phyloP scores from a whole-genome alignment of 2,888 invertebrate genomes.

The Aleiodes alternator region DNA sequence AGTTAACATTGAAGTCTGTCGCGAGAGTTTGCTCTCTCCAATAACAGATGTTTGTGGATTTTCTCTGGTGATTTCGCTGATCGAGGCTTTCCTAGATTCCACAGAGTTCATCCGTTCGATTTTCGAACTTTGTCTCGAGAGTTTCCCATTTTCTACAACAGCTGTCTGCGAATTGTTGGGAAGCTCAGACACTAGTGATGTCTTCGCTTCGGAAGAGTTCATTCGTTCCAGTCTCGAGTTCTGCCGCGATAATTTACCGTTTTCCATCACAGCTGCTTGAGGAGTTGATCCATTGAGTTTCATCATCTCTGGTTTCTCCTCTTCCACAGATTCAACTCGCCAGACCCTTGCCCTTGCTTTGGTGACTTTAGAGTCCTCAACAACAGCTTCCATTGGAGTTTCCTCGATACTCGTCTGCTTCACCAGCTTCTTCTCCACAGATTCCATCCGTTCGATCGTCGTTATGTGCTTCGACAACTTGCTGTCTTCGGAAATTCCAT shows the following conservation, averaged over 20 bases:
- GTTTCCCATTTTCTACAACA: conserved; percentile 47
- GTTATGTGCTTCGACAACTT: conserved; percentile 48
- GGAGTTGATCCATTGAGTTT: conserved; percentile 5
- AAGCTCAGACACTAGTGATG: conserved; percentile 40
- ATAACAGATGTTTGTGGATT: conserved; percentile 10
- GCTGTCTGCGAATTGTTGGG: conserved; percentile 51
- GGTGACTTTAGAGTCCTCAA: conserved; percentile 23
- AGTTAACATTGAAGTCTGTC: conserved; percentile 56
- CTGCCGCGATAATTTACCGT: conserved; percentile 53
- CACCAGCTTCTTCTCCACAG: neutral
- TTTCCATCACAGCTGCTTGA: conserved; percentile 49
- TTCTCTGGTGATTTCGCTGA: conserved; percentile 45
- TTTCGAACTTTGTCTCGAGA: conserved; percentile 55
- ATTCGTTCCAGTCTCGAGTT: conserved; percentile 51
- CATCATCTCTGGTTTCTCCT: conserved; percentile 8
- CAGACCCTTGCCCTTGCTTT: conserved; percentile 24
- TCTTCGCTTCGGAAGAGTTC: conserved; percentile 51
- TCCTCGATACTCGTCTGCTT: conserved; percentile 9
- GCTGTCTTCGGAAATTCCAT: conserved; percentile 52
- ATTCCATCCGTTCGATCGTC: conserved; percentile 23
- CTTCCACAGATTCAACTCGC: conserved; percentile 35
- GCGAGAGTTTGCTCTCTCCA: conserved; percentile 50
- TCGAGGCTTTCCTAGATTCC: conserved; percentile 40
- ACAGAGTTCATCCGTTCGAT: conserved; percentile 51
- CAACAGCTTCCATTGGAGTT: conserved; percentile 11